phyloP scores from a whole-genome alignment of 2,797 vertebrate species.

The Cryptoprocta ferox region DNA sequence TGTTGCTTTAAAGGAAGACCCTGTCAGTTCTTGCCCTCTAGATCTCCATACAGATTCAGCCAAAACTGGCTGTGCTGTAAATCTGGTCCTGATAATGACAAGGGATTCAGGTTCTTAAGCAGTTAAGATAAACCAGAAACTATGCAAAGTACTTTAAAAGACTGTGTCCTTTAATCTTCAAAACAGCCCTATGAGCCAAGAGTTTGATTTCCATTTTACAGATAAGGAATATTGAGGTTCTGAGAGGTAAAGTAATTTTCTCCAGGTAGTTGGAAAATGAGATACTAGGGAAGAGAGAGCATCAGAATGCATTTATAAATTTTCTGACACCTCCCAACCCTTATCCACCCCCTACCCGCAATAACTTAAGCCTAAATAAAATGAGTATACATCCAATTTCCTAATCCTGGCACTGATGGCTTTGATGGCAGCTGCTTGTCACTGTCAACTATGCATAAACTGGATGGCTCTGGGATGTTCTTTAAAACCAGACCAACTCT shows the following conservation, averaged over 20 bases:
- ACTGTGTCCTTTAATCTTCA: background rate
- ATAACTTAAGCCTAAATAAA: background rate
- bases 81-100: background rate
- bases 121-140: background rate
- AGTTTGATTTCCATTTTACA: conserved; percentile 24
- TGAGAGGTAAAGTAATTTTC: background rate
- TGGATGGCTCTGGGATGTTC: background rate
- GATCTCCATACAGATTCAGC: background rate
- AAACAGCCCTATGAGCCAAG: background rate
- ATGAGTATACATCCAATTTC: background rate
- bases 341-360: background rate
- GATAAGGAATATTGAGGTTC: background rate
- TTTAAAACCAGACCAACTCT: background rate
- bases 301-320: background rate
- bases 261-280: background rate
- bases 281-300: background rate
- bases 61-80: background rate
- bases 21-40: background rate
- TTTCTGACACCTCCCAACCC: background rate
- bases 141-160: background rate
- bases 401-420: background rate
- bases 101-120: background rate
- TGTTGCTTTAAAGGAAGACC: background rate
- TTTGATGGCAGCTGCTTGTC: background rate
- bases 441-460: background rate